These are phyloP conservation scores for Condylostylus longicornis DNA, from an alignment of 1,140 invertebrate genomes.

Conservation along the genomic window DNA sequence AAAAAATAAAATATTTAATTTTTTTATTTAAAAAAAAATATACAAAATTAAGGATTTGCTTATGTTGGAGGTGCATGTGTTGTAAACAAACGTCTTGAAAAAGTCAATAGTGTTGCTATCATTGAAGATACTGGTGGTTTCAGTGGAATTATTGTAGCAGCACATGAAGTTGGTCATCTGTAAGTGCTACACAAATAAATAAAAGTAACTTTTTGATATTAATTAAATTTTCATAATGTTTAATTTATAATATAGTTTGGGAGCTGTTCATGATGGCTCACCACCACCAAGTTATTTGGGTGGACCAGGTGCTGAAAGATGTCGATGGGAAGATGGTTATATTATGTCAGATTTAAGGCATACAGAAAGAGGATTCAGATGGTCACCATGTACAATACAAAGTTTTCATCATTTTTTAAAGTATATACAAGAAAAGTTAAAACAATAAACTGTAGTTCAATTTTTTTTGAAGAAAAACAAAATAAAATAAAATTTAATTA, in stretches of 20 bases:
- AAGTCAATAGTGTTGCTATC: constrained; percentile 91
- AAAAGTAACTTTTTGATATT: not conserved
- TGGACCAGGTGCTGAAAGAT: constrained; percentile 87
- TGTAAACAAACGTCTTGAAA: constrained; percentile 86
- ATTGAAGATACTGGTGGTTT: constrained; percentile 93
- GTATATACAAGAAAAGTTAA: constrained; percentile 39
- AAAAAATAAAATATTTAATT: constrained; percentile 14
- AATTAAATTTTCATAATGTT: not conserved
- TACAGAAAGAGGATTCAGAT: constrained; percentile 85
- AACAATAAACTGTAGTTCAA: not conserved
- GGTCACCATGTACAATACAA: constrained; percentile 85
- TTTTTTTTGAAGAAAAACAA: no score
- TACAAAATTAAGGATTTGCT: constrained; percentile 57
- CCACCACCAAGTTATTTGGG: constrained; percentile 86
- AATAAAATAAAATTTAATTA: no score
- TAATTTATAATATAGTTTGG: constrained; percentile 43
- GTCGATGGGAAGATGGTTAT: constrained; percentile 89
- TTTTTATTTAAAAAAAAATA: constrained; percentile 10
- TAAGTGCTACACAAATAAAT: constrained; percentile 45
- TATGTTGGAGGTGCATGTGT: constrained; percentile 92
- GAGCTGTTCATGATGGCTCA: constrained; percentile 87
- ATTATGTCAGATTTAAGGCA: constrained; percentile 91
- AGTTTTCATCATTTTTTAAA: constrained; percentile 93
- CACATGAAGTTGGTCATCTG: constrained; percentile 93
- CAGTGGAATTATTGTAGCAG: constrained; percentile 89